Conservation (phyloP, 2,113 vertebrate species). For the Seriola rivoliana region DNA sequence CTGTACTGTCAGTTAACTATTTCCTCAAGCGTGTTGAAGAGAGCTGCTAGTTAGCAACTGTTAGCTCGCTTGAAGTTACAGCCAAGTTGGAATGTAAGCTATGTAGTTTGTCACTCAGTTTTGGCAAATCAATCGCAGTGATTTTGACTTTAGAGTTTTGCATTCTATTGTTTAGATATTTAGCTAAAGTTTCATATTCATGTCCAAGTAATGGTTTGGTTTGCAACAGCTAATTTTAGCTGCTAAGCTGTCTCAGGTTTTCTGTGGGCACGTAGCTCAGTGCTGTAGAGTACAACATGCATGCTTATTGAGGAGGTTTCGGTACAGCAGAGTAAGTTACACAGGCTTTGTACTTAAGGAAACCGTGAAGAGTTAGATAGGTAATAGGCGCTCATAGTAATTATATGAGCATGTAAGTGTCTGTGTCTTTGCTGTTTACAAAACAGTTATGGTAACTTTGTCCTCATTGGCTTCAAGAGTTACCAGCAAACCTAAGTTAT, state of each 20-base stretch:
- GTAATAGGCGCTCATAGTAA: background rate
- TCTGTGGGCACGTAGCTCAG: conserved; percentile 12
- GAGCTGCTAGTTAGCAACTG: background rate
- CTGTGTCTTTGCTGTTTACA: background rate
- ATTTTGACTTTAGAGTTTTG: background rate
- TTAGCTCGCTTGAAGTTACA: conserved; percentile 17
- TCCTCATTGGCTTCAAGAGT: background rate
- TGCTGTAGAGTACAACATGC: background rate
- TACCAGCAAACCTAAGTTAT: too few species aligned
- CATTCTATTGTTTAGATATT: background rate
- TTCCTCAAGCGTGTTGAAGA: background rate
- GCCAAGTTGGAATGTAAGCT: conserved; percentile 15
- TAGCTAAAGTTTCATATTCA: background rate
- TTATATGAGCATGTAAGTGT: background rate
- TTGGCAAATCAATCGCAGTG: background rate
- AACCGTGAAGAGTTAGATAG: background rate
- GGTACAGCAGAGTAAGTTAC: background rate
- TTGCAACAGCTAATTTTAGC: conserved; percentile 36
- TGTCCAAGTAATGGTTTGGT: background rate
- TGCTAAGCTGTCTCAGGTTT: background rate
- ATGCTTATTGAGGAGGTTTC: background rate
- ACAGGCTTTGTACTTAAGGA: background rate
- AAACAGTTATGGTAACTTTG: background rate
- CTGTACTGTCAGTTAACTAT: conserved; percentile 16
- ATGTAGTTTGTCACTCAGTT: background rate